These are phyloP conservation scores for Lepisosteus osseus DNA, from an alignment of 2,113 vertebrate species.

Conservation along the genomic window DNA sequence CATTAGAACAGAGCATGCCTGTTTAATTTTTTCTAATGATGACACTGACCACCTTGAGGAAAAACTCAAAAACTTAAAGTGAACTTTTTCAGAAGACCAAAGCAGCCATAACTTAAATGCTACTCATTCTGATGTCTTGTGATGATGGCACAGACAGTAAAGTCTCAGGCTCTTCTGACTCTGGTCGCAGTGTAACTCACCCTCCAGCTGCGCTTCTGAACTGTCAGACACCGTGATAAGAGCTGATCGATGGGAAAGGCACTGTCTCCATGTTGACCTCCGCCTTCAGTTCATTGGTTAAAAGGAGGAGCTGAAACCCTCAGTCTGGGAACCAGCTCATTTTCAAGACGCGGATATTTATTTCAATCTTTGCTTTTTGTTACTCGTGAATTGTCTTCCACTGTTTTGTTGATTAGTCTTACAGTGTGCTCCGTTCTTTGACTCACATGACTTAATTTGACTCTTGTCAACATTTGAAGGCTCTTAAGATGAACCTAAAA, in stretches of 20 bases:
- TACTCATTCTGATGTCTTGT: constrained; percentile 11
- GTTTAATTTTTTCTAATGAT: too few relatives aligned
- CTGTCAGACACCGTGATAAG: constrained; percentile 33
- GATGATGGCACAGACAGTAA: neutral
- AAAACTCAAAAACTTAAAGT: too few relatives aligned
- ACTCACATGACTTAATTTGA: too few relatives aligned
- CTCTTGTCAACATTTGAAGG: too few relatives aligned
- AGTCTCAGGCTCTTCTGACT: constrained; percentile 1
- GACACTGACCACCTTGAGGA: too few relatives aligned
- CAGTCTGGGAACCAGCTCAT: neutral
- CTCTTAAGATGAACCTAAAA: too few relatives aligned
- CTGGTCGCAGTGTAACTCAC: constrained; percentile 9
- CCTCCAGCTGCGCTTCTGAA: constrained; percentile 42
- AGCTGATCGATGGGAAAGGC: constrained; percentile 25
- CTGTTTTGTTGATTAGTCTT: neutral
- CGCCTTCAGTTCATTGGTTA: constrained; percentile 21
- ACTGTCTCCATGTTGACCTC: constrained; percentile 30
- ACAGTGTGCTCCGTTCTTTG: neutral
- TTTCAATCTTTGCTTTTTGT: neutral
- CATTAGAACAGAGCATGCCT: too few relatives aligned
- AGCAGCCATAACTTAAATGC: constrained; percentile 14
- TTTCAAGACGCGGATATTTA: neutral
- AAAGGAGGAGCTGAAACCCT: neutral
- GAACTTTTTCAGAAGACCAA: constrained; percentile 7
- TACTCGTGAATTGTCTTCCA: neutral